A percentile compares a stretch with the other conserved stretches of the same genome.
Conservation (phyloP, 2,888 invertebrate species). For the Lithophane semibrunnea region DNA sequence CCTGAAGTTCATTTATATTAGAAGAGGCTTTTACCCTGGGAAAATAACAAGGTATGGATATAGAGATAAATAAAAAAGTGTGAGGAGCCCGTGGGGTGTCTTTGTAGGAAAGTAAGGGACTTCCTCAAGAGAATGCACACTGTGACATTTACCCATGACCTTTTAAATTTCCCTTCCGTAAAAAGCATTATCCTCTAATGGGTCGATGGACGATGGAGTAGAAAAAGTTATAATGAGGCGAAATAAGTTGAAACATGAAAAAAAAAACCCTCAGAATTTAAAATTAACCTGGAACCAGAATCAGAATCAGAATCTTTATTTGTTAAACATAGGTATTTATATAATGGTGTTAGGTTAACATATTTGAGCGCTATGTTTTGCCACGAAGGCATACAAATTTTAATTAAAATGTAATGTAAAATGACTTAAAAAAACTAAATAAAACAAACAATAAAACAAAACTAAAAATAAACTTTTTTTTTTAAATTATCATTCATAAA, state of each 20-base stretch:
- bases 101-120: neutral
- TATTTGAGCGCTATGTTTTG: too few species aligned
- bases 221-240: neutral
- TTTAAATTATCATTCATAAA: too few species aligned
- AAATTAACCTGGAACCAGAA: conserved; percentile 2
- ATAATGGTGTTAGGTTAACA: too few species aligned
- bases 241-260: neutral
- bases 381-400: too few species aligned
- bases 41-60: conserved; percentile 3
- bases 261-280: neutral
- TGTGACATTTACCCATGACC: neutral
- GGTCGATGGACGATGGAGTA: neutral
- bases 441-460: too few species aligned
- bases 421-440: too few species aligned
- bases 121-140: neutral
- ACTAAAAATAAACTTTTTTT: too few species aligned
- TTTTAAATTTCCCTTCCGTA: neutral
- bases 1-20: neutral
- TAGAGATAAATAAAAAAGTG: conserved; percentile 10
- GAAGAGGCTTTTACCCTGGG: neutral
- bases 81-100: neutral
- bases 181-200: neutral
- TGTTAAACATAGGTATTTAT: too few species aligned
- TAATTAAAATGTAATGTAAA: too few species aligned
- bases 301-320: too few species aligned